Evolutionary conservation across 2,888 invertebrate species (phyloP).

Genomic region (Girardia tigrina): DNA sequence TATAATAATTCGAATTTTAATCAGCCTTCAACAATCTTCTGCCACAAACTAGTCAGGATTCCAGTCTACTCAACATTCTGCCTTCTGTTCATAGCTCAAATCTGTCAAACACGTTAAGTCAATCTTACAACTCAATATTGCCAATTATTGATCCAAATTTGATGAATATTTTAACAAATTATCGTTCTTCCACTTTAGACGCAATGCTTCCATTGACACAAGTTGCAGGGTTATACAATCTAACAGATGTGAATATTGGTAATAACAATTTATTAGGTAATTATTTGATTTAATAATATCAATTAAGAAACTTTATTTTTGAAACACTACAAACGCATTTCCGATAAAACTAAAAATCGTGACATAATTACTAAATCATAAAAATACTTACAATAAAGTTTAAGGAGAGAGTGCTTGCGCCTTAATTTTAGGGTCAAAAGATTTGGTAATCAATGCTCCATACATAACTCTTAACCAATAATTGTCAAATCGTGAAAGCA

Average conservation of each 20-base stretch:
- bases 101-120: neutral
- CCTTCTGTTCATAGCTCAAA: constrained; percentile 19
- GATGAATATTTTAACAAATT: constrained; percentile 18
- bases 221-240: neutral
- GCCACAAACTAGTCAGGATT: neutral
- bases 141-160: neutral
- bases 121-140: neutral
- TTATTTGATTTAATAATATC: neutral
- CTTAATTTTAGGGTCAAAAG: too few relatives aligned
- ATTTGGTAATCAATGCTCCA: too few relatives aligned
- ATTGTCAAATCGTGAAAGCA: too few relatives aligned
- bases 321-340: too few relatives aligned
- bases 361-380: too few relatives aligned
- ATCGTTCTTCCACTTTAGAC: constrained; percentile 14
- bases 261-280: constrained; percentile 10
- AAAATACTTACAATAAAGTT: too few relatives aligned
- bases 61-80: constrained; percentile 5
- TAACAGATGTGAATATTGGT: constrained; percentile 11
- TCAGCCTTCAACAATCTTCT: neutral
- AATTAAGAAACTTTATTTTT: neutral
- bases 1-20: too few relatives aligned
- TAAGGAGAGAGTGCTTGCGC: too few relatives aligned
- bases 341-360: too few relatives aligned
- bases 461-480: too few relatives aligned
- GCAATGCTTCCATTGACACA: constrained; percentile 11